These are phyloP conservation scores for Poecilobothrus nobilitatus DNA, from an alignment of 2,888 invertebrate genomes.

Conservation along the genomic window DNA sequence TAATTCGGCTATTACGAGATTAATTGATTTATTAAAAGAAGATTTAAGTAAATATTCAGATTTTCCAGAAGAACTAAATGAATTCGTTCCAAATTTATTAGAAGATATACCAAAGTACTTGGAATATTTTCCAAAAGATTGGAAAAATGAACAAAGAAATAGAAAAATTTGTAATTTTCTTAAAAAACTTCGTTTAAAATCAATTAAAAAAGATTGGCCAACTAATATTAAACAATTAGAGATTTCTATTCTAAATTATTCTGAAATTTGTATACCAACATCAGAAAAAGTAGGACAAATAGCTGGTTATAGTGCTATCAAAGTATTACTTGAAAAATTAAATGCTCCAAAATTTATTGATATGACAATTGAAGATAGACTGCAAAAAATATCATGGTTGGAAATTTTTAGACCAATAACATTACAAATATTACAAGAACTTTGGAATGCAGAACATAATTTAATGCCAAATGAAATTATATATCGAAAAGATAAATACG, in stretches of 20 bases:
- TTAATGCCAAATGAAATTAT: conserved; percentile 30
- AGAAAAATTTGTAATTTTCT: conserved; percentile 48
- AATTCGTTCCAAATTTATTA: conserved; percentile 44
- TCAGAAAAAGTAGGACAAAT: conserved; percentile 27
- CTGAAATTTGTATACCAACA: conserved; percentile 25
- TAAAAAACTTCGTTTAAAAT: conserved; percentile 47
- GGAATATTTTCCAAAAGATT: conserved; percentile 58
- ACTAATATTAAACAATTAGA: conserved; percentile 25
- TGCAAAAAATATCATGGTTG: conserved; percentile 29
- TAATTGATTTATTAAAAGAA: conserved; percentile 53
- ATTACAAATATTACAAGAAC: conserved; percentile 21
- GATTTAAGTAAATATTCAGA: conserved; percentile 51
- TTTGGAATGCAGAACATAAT: conserved; percentile 18
- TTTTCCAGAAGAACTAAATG: conserved; percentile 57
- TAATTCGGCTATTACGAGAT: conserved; percentile 57
- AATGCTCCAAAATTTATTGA: conserved; percentile 22
- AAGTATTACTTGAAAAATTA: conserved; percentile 27
- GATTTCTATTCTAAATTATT: conserved; percentile 32
- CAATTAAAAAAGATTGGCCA: conserved; percentile 19
- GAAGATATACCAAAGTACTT: conserved; percentile 53
- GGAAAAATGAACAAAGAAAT: conserved; percentile 48
- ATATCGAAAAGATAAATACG: conserved; percentile 30
- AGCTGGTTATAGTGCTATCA: conserved; percentile 31
- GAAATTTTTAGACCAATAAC: conserved; percentile 32
- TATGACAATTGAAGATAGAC: conserved; percentile 17